Evolutionary conservation across 1,140 invertebrate species (phyloP), one percentile per base, ranked within the genome.

Genomic region (Sycobia sp.): DNA sequence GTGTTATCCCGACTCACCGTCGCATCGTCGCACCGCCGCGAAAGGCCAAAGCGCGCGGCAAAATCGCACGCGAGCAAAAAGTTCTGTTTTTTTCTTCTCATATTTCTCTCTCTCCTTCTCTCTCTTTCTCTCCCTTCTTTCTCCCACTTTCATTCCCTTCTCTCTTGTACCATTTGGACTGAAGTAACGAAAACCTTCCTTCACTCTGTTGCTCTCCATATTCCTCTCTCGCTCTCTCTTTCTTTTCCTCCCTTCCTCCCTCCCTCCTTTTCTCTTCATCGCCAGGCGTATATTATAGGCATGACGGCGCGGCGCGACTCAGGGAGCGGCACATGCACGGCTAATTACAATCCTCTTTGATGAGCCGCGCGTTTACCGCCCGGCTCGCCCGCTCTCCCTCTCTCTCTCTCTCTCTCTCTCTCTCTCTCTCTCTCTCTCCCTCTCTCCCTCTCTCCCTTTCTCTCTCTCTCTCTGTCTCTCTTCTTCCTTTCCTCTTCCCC

Each of bases 301-400:
- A 34, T 64, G 27, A 29, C 44, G 47, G 34, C 25, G 38, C 49
- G 18, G 27, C 23, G 34, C 20, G 36, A 18, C 14, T 23, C 44
- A 5, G 4, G 20, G 25, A 2, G 46, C 46, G 54, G 62, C 56
- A 58, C 62, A 58, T 58, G 62, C 55, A 49, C 62, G 47, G 62
- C 55, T 65, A 65, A 65, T 65, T 65, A 59, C 62, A 59, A 59
- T 65, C 62, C 41, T 20, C 62, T 65, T 65, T 65, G 62, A 65
- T 34, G 56, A 53, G 56, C 55, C 62, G 47, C 55, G 10, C 36
- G n/a, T 20, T n/a, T n/a, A 43, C 57, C 25, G 56, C 32, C 44
- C 39, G 36, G 53, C 51, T 38, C 25, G 11, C 53, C 29, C 18
- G 22, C 56, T 25, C 34, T 38, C 29, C 4, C 11, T n/a, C n/a